phyloP scores from a whole-genome alignment of 2,113 vertebrate genomes.

The Apeltes quadracus region DNA sequence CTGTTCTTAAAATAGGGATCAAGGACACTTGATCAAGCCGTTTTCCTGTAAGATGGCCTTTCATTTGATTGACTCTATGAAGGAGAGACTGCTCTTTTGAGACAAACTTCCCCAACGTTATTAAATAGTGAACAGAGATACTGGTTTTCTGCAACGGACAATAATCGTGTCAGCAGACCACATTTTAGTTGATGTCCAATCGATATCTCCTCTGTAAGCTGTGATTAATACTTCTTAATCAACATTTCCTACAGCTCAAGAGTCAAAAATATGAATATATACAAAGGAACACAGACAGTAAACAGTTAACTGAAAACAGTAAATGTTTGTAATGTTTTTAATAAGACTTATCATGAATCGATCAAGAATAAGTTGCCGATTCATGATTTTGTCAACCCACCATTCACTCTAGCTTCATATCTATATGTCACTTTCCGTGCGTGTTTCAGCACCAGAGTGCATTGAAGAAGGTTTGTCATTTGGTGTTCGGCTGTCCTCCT shows the following conservation, averaged over 20 bases:
- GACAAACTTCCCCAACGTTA: background rate
- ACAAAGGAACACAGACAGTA: background rate
- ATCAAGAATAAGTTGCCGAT: background rate
- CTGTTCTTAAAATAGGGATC: background rate
- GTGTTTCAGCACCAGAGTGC: background rate
- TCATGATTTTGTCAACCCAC: background rate
- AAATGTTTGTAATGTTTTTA: too few species aligned
- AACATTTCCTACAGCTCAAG: background rate
- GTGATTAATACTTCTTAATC: background rate
- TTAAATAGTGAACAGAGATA: background rate
- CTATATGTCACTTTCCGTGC: background rate
- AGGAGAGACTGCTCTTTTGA: background rate
- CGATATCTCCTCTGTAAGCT: background rate
- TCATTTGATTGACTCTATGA: conserved; percentile 7
- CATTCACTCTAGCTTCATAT: background rate
- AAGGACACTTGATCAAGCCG: background rate
- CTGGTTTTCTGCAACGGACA: background rate
- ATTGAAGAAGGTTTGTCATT: conserved; percentile 4
- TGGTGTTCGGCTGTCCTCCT: conserved; percentile 43
- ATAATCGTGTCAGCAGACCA: background rate
- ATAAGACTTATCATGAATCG: too few species aligned
- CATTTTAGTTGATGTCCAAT: background rate
- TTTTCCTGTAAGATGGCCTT: background rate
- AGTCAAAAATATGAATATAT: background rate
- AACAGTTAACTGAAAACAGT: background rate